Percentiles rank a stretch among this genome's conserved stretches.
Evolutionary conservation across 2,888 invertebrate species (phyloP).

Genomic region (Troglohyphantes excavatus): DNA sequence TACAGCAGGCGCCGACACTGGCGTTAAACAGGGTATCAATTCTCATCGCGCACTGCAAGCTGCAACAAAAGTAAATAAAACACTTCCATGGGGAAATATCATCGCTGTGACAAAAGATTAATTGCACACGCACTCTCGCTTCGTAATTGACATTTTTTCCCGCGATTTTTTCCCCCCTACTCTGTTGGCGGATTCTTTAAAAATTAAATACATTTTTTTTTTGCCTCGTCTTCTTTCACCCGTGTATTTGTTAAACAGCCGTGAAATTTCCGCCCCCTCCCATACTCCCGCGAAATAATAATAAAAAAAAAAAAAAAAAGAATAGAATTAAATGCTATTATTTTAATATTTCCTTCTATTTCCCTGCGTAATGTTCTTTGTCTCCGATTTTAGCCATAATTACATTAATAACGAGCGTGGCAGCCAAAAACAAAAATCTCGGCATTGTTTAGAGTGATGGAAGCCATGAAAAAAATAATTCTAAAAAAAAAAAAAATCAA

Average conservation of each 20-base stretch:
- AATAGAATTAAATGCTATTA: slow-evolving; percentile 77
- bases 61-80: slow-evolving; percentile 60
- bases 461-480: slow-evolving; percentile 36
- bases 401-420: slow-evolving; percentile 76
- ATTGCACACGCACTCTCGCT: slow-evolving; percentile 73
- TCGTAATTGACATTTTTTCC: slow-evolving; percentile 77
- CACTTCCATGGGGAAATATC: slow-evolving; percentile 53
- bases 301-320: neutral
- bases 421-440: slow-evolving; percentile 73
- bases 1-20: slow-evolving; percentile 18
- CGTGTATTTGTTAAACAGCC: slow-evolving; percentile 69
- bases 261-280: slow-evolving; percentile 47
- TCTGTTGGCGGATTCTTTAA: slow-evolving; percentile 67
- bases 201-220: slow-evolving; percentile 77
- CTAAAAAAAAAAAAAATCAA: slow-evolving; percentile 23
- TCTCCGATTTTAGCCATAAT: slow-evolving; percentile 73
- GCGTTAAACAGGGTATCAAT: slow-evolving; percentile 26
- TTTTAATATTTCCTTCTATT: slow-evolving; percentile 66
- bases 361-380: slow-evolving; percentile 67
- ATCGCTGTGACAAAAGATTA: slow-evolving; percentile 70
- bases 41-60: slow-evolving; percentile 9
- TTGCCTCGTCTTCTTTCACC: slow-evolving; percentile 10
- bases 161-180: slow-evolving; percentile 1
- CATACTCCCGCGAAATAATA: neutral
- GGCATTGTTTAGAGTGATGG: slow-evolving; percentile 70